Conservation (phyloP, 2,797 vertebrate species). For the Clarias laeviceps region DNA sequence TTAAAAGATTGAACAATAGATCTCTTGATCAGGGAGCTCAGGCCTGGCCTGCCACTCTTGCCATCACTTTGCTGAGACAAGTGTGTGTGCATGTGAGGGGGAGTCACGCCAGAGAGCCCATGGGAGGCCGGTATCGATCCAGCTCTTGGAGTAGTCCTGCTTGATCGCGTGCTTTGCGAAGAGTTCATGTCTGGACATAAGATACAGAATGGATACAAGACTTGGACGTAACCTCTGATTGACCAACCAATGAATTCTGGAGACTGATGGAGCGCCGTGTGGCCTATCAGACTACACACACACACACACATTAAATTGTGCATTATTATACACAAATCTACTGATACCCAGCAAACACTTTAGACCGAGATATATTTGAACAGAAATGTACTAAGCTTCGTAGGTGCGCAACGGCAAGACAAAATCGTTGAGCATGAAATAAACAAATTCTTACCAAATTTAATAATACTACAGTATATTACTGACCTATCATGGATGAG, state of each 20-base stretch:
- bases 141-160: conserved; percentile 46
- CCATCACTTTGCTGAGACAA: conserved; percentile 45
- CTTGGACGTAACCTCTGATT: conserved; percentile 35
- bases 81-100: conserved; percentile 5
- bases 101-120: conserved; percentile 48
- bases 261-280: not conserved
- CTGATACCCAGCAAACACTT: not conserved
- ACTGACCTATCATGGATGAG: not conserved
- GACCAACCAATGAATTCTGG: not conserved
- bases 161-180: conserved; percentile 34
- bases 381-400: not conserved
- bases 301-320: not conserved
- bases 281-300: not conserved
- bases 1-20: conserved; percentile 47
- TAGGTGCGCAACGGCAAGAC: not conserved
- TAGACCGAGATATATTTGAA: not conserved
- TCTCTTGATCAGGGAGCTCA: conserved; percentile 29
- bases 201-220: conserved; percentile 43
- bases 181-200: conserved; percentile 29
- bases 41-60: conserved; percentile 50
- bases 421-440: not conserved
- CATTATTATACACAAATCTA: not conserved
- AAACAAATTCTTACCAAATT: not conserved
- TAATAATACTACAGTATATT: not conserved
- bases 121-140: conserved; percentile 57